Percentiles rank a stretch among this genome's conserved stretches.
These are phyloP conservation scores for Kradibia gibbosae DNA, from an alignment of 1,140 invertebrate species.

Conservation along the genomic window DNA sequence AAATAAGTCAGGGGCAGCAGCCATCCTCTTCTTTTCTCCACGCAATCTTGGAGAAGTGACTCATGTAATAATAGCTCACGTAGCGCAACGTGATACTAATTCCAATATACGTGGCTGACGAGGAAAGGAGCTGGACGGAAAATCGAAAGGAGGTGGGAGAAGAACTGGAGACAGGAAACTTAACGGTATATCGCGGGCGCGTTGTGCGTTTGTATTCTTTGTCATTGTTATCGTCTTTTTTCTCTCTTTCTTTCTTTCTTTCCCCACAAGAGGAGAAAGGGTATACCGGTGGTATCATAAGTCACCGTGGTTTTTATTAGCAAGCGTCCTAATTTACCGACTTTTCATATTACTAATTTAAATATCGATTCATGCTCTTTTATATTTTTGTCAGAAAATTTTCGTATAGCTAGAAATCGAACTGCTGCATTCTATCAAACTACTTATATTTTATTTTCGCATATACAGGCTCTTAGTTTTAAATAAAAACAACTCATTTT, in stretches of 20 bases:
- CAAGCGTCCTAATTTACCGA: neutral
- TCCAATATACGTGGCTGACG: slow-evolving; percentile 6
- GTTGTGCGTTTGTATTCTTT: neutral
- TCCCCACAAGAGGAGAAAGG: no score
- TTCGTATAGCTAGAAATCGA: no score
- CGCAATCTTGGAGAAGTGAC: slow-evolving; percentile 41
- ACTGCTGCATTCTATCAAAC: no score
- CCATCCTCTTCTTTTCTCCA: neutral
- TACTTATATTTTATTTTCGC: no score
- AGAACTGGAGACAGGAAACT: neutral
- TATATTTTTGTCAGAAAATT: no score
- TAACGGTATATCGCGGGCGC: slow-evolving; percentile 17
- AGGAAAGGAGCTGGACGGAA: neutral
- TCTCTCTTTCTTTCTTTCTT: neutral
- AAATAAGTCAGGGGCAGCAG: neutral
- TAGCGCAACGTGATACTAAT: slow-evolving; percentile 17
- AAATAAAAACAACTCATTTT: no score
- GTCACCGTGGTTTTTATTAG: no score
- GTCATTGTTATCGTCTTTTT: neutral
- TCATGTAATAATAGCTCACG: slow-evolving; percentile 41
- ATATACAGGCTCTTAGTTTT: no score
- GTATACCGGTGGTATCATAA: no score
- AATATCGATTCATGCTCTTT: no score
- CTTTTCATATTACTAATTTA: neutral
- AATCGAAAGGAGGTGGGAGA: slow-evolving; percentile 7